A percentile compares a stretch with the other conserved stretches of the same genome.
Conservation (phyloP, 2,113 vertebrate genomes). For the Thalassarche chlororhynchos region DNA sequence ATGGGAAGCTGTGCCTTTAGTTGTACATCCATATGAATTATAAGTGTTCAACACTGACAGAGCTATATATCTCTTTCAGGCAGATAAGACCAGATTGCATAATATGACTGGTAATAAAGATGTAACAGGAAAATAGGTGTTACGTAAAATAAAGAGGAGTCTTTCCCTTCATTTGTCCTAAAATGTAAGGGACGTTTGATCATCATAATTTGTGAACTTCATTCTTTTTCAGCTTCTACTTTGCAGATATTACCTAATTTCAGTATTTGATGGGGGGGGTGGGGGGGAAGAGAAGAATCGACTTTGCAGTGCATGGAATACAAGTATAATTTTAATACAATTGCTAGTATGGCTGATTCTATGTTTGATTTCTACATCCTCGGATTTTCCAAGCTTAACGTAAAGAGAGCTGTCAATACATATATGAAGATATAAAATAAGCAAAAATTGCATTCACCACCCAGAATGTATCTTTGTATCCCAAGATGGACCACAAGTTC, state of each 20-base stretch:
- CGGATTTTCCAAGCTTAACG: not conserved
- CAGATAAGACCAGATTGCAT: not conserved
- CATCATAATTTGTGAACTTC: not conserved
- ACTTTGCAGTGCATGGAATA: not conserved
- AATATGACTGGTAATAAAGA: not conserved
- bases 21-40: not conserved
- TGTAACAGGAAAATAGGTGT: not conserved
- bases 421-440: not conserved
- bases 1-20: not conserved
- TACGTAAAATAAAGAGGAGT: not conserved
- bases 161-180: not conserved
- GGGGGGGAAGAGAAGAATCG: not conserved
- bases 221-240: not conserved
- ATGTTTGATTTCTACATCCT: not conserved
- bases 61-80: not conserved
- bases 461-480: not conserved
- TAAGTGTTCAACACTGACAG: not conserved
- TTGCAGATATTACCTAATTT: not conserved
- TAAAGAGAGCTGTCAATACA: not conserved
- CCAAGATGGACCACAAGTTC: not conserved
- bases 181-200: not conserved
- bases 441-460: not conserved
- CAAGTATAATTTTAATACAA: not conserved
- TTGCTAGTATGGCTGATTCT: not conserved
- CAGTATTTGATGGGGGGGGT: not conserved